Conservation (phyloP, 2,113 vertebrate species). For the Phasianus colchicus region DNA sequence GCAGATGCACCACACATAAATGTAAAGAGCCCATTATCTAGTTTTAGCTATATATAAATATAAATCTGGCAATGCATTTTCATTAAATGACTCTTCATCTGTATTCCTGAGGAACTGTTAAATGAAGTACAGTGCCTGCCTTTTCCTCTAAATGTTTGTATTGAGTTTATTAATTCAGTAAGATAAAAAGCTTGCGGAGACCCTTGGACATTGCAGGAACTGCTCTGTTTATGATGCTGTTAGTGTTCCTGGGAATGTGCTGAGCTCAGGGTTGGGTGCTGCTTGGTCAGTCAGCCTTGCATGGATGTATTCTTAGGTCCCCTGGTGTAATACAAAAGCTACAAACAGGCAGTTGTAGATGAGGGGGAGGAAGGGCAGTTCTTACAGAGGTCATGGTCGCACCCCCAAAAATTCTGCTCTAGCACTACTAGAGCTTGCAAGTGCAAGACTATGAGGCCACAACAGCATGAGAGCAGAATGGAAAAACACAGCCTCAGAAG, state of each 20-base stretch:
- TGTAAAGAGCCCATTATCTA: not conserved
- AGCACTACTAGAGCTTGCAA: not conserved
- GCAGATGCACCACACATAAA: not conserved
- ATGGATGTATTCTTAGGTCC: too few relatives aligned
- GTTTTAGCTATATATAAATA: not conserved
- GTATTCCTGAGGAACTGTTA: not conserved
- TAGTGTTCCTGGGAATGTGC: too few relatives aligned
- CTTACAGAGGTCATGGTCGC: too few relatives aligned
- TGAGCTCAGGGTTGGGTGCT: too few relatives aligned
- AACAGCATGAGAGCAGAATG: not conserved
- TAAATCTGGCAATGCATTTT: not conserved
- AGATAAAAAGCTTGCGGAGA: slow-evolving; percentile 20
- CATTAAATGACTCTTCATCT: slow-evolving; percentile 7
- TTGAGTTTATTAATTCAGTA: slow-evolving; percentile 54
- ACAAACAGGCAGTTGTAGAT: too few relatives aligned
- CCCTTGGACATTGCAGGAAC: not conserved
- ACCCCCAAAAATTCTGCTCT: not conserved
- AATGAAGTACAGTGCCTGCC: not conserved
- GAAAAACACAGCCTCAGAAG: not conserved
- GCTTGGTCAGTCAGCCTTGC: too few relatives aligned
- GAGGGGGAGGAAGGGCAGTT: too few relatives aligned
- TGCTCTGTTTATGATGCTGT: not conserved
- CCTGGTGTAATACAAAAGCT: too few relatives aligned
- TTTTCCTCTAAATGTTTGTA: slow-evolving; percentile 15
- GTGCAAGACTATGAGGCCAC: not conserved